Percentiles rank a stretch among this genome's conserved stretches.
phyloP scores from a whole-genome alignment of 2,797 vertebrate species.

The Steatocranus sp. region DNA sequence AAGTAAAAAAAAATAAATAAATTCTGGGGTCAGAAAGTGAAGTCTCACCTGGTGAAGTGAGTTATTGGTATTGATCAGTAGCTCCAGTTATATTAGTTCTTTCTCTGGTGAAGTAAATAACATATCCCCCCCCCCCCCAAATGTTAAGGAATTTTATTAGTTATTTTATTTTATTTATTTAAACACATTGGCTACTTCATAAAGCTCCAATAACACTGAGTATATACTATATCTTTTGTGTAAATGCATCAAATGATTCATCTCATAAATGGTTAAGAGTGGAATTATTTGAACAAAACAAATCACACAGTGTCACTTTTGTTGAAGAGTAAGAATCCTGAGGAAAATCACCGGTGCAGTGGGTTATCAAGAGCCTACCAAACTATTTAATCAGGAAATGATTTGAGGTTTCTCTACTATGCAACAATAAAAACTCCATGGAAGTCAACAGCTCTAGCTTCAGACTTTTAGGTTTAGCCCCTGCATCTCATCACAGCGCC shows the following conservation, averaged over 20 bases:
- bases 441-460: no score
- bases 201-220: background rate
- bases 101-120: background rate
- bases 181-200: background rate
- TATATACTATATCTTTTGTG: background rate
- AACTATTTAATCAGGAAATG: no score
- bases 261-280: background rate
- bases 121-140: background rate
- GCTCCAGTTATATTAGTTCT: background rate
- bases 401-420: no score
- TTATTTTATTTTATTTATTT: background rate
- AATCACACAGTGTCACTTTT: background rate
- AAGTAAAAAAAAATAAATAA: background rate
- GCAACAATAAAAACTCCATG: no score
- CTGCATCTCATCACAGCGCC: background rate
- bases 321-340: background rate
- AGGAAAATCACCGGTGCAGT: background rate
- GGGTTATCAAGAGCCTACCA: background rate
- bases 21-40: background rate
- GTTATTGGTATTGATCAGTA: constrained; percentile 41
- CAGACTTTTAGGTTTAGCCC: background rate
- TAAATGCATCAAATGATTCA: background rate
- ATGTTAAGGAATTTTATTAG: background rate
- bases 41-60: constrained; percentile 15
- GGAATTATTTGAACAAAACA: background rate